Percentiles rank a stretch among this genome's conserved stretches.
Conservation (phyloP, 2,888 invertebrate genomes). For the Drosophila flavopinicola region DNA sequence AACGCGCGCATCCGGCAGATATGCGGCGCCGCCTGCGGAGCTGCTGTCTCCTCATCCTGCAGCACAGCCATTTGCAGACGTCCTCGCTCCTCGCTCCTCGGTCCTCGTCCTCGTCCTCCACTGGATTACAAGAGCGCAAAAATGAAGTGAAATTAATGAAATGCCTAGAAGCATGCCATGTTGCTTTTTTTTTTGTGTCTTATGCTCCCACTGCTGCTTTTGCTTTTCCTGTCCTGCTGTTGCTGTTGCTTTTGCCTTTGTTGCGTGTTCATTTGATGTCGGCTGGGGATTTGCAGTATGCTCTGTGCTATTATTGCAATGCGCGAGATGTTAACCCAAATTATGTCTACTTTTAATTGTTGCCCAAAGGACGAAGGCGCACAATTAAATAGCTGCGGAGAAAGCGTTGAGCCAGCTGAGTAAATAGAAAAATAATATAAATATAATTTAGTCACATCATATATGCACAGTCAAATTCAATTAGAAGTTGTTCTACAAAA, state of each 20-base stretch:
- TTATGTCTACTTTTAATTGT: constrained; percentile 29
- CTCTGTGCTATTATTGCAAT: constrained; percentile 2
- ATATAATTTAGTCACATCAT: no score
- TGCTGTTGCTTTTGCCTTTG: constrained; percentile 8
- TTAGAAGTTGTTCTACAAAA: no score
- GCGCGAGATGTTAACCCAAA: constrained; percentile 22
- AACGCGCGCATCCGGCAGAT: constrained; percentile 75
- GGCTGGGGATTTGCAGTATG: constrained; percentile 4
- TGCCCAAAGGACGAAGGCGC: neutral
- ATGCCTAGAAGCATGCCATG: constrained; percentile 69
- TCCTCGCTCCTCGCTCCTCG: neutral
- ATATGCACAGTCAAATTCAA: no score
- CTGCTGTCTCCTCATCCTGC: constrained; percentile 23
- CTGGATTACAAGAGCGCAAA: constrained; percentile 43
- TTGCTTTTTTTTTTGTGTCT: constrained; percentile 1
- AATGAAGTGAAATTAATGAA: constrained; percentile 67
- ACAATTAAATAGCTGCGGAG: neutral
- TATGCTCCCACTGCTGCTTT: neutral
- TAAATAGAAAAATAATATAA: no score
- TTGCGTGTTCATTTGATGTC: constrained; percentile 28
- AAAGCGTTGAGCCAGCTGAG: no score
- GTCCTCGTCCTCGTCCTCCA: constrained; percentile 28
- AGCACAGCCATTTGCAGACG: constrained; percentile 40
- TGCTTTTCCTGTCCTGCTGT: neutral
- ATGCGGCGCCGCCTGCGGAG: constrained; percentile 69